These are phyloP conservation scores for Parotia lawesii DNA, from an alignment of 2,113 vertebrate species.

Conservation along the genomic window DNA sequence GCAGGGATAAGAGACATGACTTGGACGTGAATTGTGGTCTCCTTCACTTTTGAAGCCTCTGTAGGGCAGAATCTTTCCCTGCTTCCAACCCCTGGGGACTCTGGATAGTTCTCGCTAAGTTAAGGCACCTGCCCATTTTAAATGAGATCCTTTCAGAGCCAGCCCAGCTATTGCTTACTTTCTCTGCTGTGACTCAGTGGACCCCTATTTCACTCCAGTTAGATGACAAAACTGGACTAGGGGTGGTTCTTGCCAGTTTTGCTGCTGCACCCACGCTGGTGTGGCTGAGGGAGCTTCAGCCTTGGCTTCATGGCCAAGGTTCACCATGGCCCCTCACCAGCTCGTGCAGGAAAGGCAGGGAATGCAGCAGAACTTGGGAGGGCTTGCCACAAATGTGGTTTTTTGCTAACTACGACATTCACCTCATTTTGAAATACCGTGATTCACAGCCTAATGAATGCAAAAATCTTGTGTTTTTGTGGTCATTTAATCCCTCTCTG, in stretches of 20 bases:
- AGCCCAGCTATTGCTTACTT: not conserved
- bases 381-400: not conserved
- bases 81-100: not conserved
- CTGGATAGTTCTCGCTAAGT: not conserved
- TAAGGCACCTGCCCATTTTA: not conserved
- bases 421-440: accelerated
- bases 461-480: not conserved
- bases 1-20: not conserved
- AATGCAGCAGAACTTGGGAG: not conserved
- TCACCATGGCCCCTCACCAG: not conserved
- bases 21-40: not conserved
- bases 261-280: accelerated
- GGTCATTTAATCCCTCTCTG: constrained; percentile 18
- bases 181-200: not conserved
- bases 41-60: not conserved
- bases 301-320: not conserved
- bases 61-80: not conserved
- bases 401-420: not conserved
- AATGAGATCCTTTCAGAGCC: not conserved
- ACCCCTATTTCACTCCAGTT: not conserved
- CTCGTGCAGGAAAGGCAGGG: not conserved
- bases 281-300: not conserved
- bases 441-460: not conserved
- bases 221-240: not conserved
- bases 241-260: not conserved